Percentiles rank a stretch among this genome's conserved stretches.
phyloP scores from a whole-genome alignment of 2,797 vertebrate species.

The Arctocebus calabarensis region DNA sequence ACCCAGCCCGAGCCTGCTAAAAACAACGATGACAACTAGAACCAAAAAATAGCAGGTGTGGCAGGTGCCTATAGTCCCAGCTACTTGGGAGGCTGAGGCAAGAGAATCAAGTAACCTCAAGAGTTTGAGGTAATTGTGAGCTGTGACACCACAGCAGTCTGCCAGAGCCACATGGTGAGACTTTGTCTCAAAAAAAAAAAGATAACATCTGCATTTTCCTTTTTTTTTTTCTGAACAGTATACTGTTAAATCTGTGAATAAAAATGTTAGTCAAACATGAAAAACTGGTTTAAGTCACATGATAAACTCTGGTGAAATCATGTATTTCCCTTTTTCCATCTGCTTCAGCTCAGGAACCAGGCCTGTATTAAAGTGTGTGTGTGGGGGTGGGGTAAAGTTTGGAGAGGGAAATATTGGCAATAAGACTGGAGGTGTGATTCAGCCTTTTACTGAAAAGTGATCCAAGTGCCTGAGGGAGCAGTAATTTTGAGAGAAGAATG shows the following conservation, averaged over 20 bases:
- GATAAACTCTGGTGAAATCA: neutral
- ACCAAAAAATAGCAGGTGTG: no score
- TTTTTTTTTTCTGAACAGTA: neutral
- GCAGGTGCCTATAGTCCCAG: no score
- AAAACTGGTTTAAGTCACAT: neutral
- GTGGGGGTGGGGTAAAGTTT: no score
- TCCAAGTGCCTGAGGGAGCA: neutral
- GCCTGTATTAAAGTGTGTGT: neutral
- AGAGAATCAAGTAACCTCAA: no score
- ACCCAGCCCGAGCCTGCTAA: no score
- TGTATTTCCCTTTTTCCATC: neutral
- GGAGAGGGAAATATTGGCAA: neutral
- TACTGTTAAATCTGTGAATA: slow-evolving; percentile 2
- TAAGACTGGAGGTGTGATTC: neutral
- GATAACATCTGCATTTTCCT: neutral
- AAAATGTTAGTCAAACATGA: neutral
- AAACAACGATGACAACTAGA: no score
- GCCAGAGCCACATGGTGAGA: no score
- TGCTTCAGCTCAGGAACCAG: neutral
- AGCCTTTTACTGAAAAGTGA: neutral
- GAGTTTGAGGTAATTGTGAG: no score
- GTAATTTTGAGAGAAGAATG: neutral
- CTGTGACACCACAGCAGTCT: no score
- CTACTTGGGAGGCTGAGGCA: no score
- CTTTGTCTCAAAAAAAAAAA: no score